Base-by-base conservation (phyloP, 2,113 vertebrate genomes). In the Cephalopterus ornatus region DNA sequence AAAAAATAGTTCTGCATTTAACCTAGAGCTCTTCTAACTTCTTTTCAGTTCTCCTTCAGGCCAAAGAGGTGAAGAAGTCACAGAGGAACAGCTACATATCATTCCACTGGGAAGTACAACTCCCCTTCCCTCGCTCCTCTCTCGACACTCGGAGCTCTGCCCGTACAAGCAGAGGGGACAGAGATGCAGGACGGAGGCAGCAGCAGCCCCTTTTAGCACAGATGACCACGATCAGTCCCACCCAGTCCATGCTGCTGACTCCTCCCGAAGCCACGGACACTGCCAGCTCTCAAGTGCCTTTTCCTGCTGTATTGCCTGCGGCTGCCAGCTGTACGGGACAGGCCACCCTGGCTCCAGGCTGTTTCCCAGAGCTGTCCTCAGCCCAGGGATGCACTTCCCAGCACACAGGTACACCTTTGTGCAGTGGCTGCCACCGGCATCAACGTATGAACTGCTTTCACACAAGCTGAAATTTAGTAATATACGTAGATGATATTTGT, bases 401-500 rank as follows among this genome's bases (percentile, higher is more conserved):
- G 61, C 22, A 8, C 32, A 6, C 0, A 1, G 19, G 6, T 4
- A 28, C 28, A 46, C 59, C 86, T 53, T 26, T 14, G 49, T 32
- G 50, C 5, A 56, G n/a, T 1, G 28, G 63, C 28, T 7, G 3
- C n/a, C 49, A 16, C 19, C 13, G 1, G n/a, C 67, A 52, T 1
- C 63, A 9, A 27, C 5, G 17, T 21, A 30, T 6, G 19, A 32
- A 73, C 47, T 0, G 2, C n/a, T 74, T 39, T 24, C 18, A 66
- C 21, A 18, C 19, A 39, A 6, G 2, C 5, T 44, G 12, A 77
- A 37, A 3, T 27, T 16, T 10, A 44, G 3, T 3, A 33, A 65
- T 3, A 73, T 1, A 6, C 7, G 37, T 0, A 30, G 26, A 33
- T 14, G 0, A 0, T 6, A 65, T 20, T 35, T 65, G 17, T 50